A percentile compares a stretch with the other conserved stretches of the same genome.
These are phyloP conservation scores for Lethenteron reissneri DNA, from an alignment of 2,113 vertebrate species.

Conservation along the genomic window DNA sequence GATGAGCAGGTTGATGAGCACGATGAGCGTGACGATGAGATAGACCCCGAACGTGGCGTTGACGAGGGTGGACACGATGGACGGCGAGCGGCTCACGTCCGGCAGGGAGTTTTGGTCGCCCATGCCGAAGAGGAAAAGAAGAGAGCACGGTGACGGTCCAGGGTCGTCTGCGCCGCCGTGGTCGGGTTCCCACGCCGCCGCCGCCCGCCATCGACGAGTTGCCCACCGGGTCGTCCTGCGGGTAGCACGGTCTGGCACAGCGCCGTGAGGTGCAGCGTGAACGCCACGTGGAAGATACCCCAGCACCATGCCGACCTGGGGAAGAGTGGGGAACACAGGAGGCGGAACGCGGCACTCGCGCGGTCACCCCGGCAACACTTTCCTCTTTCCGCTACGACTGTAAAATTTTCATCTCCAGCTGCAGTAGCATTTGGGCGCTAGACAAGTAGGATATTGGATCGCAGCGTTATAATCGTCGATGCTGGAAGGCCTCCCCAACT, in stretches of 20 bases:
- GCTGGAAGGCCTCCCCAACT: too few relatives aligned
- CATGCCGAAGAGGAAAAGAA: conserved; percentile 24
- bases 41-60: conserved; percentile 20
- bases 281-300: conserved; percentile 20
- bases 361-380: too few relatives aligned
- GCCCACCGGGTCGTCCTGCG: not conserved
- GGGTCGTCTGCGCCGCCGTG: conserved; percentile 11
- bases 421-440: too few relatives aligned
- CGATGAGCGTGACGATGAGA: conserved; percentile 20
- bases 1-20: conserved; percentile 23
- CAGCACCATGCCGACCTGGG: conserved; percentile 16
- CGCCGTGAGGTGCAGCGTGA: conserved; percentile 20
- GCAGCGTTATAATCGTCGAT: too few relatives aligned
- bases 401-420: too few relatives aligned
- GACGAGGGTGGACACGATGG: conserved; percentile 13
- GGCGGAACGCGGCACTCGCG: too few relatives aligned
- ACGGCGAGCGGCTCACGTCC: conserved; percentile 11
- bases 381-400: too few relatives aligned
- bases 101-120: conserved; percentile 17
- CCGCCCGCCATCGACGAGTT: not conserved
- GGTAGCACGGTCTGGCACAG: conserved; percentile 20
- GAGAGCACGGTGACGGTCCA: conserved; percentile 18
- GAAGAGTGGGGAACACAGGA: too few relatives aligned
- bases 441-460: too few relatives aligned
- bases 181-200: too few relatives aligned